Conservation (phyloP, 2,888 invertebrate genomes). For the Scotopteryx bipunctaria region DNA sequence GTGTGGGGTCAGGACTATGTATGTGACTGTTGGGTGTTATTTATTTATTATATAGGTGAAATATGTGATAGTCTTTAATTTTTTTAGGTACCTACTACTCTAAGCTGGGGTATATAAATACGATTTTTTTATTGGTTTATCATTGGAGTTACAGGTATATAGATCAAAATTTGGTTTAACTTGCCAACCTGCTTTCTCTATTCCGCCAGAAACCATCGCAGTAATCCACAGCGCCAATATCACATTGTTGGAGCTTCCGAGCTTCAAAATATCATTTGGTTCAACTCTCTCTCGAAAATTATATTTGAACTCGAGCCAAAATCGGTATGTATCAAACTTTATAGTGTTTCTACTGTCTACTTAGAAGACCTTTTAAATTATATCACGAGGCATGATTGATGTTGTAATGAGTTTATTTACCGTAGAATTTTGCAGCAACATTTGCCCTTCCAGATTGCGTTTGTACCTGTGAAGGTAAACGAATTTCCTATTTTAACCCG, state of each 20-base stretch:
- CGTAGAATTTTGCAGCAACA: conserved; percentile 7
- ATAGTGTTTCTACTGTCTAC: too few species aligned
- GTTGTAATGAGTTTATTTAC: conserved; percentile 14
- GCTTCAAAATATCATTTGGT: neutral
- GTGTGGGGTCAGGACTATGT: too few species aligned
- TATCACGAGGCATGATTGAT: neutral
- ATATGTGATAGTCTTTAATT: too few species aligned
- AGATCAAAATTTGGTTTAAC: too few species aligned
- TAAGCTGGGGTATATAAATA: too few species aligned
- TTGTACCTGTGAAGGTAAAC: conserved; percentile 6
- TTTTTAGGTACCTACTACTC: too few species aligned
- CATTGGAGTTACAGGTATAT: too few species aligned
- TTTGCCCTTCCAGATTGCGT: too few species aligned
- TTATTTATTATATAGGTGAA: too few species aligned
- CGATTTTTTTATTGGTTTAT: too few species aligned
- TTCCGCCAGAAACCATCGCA: neutral
- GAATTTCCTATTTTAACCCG: conserved; percentile 15
- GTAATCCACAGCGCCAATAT: conserved; percentile 1
- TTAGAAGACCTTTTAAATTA: neutral
- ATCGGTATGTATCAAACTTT: neutral
- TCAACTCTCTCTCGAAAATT: conserved; percentile 1
- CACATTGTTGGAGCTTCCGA: conserved; percentile 1
- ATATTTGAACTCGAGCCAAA: conserved; percentile 15
- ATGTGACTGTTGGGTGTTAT: too few species aligned
- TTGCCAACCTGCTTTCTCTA: neutral